phyloP scores from a whole-genome alignment of 1,140 invertebrate genomes.

The Hypsibius dujardini region DNA sequence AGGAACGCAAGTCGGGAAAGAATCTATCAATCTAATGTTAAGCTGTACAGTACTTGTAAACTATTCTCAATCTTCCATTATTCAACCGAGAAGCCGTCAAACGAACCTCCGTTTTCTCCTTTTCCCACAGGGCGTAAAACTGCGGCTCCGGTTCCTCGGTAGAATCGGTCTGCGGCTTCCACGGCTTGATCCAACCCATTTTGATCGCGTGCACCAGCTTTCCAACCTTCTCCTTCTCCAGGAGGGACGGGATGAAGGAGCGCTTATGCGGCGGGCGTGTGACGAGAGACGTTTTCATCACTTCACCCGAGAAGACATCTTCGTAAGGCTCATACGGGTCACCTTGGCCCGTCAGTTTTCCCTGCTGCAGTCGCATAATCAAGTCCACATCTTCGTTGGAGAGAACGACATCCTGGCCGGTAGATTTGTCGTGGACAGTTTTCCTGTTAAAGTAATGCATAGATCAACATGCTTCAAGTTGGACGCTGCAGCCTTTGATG shows the following conservation, averaged over 20 bases:
- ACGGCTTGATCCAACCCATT: conserved; percentile 86
- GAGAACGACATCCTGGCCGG: conserved; percentile 77
- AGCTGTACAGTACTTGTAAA: too few relatives aligned
- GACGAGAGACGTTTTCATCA: conserved; percentile 74
- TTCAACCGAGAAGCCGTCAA: too few relatives aligned
- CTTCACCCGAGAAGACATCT: conserved; percentile 82
- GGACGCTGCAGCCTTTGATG: too few relatives aligned
- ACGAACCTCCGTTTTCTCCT: conserved; percentile 34
- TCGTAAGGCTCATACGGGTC: conserved; percentile 58
- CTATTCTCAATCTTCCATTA: too few relatives aligned
- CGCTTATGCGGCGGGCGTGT: conserved; percentile 83
- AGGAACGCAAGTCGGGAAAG: too few relatives aligned
- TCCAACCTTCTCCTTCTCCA: conserved; percentile 56
- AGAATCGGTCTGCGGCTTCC: conserved; percentile 27
- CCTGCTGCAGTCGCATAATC: conserved; percentile 61
- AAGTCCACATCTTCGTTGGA: conserved; percentile 69
- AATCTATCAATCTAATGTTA: too few relatives aligned
- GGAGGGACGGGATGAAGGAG: conserved; percentile 78
- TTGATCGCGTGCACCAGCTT: conserved; percentile 84
- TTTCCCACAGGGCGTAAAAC: conserved; percentile 40
- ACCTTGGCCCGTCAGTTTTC: conserved; percentile 35
- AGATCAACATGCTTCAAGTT: too few relatives aligned
- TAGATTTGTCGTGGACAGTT: conserved; percentile 77
- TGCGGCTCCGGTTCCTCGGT: conserved; percentile 30
- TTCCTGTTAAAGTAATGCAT: conserved; percentile 42